Conservation (phyloP, 2,113 vertebrate genomes). For the Nansenia antarctica region DNA sequence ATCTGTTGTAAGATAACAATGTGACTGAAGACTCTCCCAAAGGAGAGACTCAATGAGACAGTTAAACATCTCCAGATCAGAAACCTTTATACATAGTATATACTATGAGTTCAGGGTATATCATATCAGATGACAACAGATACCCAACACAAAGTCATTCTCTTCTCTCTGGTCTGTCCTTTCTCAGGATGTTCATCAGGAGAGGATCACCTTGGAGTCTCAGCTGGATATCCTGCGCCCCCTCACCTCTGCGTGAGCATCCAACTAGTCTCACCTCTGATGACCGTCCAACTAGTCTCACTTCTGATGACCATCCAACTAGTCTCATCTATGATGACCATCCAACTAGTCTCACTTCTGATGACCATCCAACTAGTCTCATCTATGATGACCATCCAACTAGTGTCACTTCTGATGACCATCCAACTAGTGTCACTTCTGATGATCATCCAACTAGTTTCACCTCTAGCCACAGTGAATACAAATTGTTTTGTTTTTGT, state of each 20-base stretch:
- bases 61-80: too few species aligned
- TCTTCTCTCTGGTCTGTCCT: conserved; percentile 6
- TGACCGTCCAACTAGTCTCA: neutral
- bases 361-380: conserved; percentile 77
- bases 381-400: neutral
- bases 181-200: conserved; percentile 89
- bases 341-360: neutral
- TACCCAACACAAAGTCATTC: neutral
- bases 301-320: too few species aligned
- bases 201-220: conserved; percentile 90
- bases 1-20: too few species aligned
- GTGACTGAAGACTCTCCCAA: neutral
- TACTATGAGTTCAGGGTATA: too few species aligned
- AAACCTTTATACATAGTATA: too few species aligned
- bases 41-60: too few species aligned
- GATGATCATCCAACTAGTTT: neutral
- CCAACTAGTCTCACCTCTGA: conserved; percentile 42
- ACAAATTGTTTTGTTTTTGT: too few species aligned
- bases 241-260: conserved; percentile 83
- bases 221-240: conserved; percentile 92
- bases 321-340: neutral
- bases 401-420: conserved; percentile 64
- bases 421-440: conserved; percentile 47
- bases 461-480: too few species aligned
- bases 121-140: neutral